phyloP scores from a whole-genome alignment of 2,888 invertebrate genomes.

The Sphaerophoria taeniata region DNA sequence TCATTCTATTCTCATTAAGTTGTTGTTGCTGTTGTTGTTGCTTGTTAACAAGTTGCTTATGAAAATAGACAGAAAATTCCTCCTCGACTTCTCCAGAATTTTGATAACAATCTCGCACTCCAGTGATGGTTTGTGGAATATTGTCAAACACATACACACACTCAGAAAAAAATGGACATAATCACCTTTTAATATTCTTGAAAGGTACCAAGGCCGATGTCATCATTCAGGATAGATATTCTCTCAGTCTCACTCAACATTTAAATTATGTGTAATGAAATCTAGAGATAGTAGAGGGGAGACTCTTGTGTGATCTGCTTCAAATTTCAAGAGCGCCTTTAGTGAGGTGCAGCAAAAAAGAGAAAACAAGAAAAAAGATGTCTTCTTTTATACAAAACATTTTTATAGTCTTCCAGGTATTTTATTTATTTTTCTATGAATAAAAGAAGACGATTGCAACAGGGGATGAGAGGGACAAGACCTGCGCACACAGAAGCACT shows the following conservation, averaged over 20 bases:
- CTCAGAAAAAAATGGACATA: conserved; percentile 19
- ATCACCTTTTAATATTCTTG: conserved; percentile 69
- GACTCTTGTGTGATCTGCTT: not conserved
- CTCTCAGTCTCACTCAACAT: not conserved
- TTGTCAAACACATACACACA: not conserved
- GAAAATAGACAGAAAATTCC: conserved; percentile 13
- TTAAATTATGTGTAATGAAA: conserved; percentile 22
- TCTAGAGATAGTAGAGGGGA: not conserved
- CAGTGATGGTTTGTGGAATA: not conserved
- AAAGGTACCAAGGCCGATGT: conserved; percentile 41
- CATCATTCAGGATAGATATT: conserved; percentile 18
- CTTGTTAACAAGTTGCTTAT: conserved; percentile 54
- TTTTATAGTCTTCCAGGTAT: conserved; percentile 39
- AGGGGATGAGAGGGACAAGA: conserved; percentile 22
- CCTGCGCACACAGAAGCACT: conserved; percentile 44
- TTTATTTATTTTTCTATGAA: not conserved
- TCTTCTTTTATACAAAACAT: conserved; percentile 27
- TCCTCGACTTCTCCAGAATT: conserved; percentile 61
- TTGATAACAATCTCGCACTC: conserved; percentile 59
- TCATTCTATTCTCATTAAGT: conserved; percentile 20
- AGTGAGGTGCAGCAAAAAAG: conserved; percentile 1
- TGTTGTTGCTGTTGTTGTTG: conserved; percentile 27
- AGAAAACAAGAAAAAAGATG: conserved; percentile 29
- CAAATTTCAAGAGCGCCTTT: conserved; percentile 24
- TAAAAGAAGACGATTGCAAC: conserved; percentile 39